Evolutionary conservation across 1,140 invertebrate genomes (phyloP).

Genomic region (Apis florea): DNA sequence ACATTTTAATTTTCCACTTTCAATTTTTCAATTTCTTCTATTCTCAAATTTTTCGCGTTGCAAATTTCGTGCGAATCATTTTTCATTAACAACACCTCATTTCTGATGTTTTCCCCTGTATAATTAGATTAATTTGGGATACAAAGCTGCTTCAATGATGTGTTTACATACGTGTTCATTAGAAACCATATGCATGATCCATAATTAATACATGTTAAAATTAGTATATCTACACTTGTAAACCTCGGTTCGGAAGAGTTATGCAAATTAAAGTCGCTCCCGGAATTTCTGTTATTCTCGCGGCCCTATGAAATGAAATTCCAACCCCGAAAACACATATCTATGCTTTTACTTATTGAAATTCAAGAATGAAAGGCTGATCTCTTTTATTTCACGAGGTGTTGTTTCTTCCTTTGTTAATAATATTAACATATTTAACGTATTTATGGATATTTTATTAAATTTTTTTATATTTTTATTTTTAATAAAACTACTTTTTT

Average conservation of each 20-base stretch:
- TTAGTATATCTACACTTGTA: slow-evolving; percentile 6
- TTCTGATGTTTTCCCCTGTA: not conserved
- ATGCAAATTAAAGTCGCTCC: slow-evolving; percentile 61
- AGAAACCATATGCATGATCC: not conserved
- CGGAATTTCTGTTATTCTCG: slow-evolving; percentile 66
- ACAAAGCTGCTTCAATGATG: not conserved
- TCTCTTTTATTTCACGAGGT: too few relatives aligned
- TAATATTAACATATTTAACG: too few relatives aligned
- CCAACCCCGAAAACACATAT: slow-evolving; percentile 31
- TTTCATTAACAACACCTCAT: not conserved
- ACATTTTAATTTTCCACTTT: not conserved
- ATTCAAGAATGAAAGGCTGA: not conserved
- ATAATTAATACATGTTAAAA: slow-evolving; percentile 5
- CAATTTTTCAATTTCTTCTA: not conserved
- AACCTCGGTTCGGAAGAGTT: slow-evolving; percentile 52
- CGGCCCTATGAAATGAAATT: slow-evolving; percentile 65
- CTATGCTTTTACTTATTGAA: slow-evolving; percentile 12
- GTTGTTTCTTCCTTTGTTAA: not conserved
- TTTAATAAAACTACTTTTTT: too few relatives aligned
- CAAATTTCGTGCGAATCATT: not conserved
- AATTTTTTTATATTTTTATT: too few relatives aligned
- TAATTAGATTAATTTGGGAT: not conserved
- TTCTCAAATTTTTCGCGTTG: not conserved
- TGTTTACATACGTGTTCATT: not conserved
- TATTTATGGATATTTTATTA: too few relatives aligned